Percentiles rank a stretch among this genome's conserved stretches.
phyloP scores from a whole-genome alignment of 1,140 invertebrate genomes.

The Delia radicum region DNA sequence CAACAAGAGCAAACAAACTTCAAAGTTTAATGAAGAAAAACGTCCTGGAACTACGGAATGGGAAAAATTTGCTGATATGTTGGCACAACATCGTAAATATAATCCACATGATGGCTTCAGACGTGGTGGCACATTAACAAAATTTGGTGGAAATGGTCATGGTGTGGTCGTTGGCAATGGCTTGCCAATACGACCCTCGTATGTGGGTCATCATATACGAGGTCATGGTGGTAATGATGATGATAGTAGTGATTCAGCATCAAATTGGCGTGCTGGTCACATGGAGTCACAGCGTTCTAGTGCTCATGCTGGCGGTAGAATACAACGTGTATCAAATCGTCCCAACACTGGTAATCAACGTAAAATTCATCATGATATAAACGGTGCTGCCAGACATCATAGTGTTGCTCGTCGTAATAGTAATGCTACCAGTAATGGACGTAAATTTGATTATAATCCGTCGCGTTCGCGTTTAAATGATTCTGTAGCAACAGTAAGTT shows the following conservation, averaged over 20 bases:
- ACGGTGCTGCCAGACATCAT: conserved; percentile 36
- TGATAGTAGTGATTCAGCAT: conserved; percentile 33
- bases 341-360: conserved; percentile 22
- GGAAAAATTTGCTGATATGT: conserved; percentile 48
- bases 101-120: conserved; percentile 45
- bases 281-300: conserved; percentile 44
- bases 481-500: conserved; percentile 22
- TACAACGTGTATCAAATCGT: conserved; percentile 3
- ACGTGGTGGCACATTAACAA: conserved; percentile 22
- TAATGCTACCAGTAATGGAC: conserved; percentile 33
- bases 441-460: conserved; percentile 48
- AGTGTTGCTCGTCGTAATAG: conserved; percentile 31
- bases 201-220: background rate
- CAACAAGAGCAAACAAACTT: background rate
- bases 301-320: conserved; percentile 22
- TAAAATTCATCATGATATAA: conserved; percentile 41
- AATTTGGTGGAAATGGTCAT: background rate
- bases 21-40: conserved; percentile 27
- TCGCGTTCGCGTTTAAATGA: conserved; percentile 41
- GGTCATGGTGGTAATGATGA: background rate
- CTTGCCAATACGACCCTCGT: background rate
- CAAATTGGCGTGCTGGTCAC: conserved; percentile 39
- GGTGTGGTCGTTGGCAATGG: background rate
- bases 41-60: conserved; percentile 48
- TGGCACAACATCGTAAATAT: conserved; percentile 44